Conservation (phyloP, 2,113 vertebrate genomes). For the Neogale vison region DNA sequence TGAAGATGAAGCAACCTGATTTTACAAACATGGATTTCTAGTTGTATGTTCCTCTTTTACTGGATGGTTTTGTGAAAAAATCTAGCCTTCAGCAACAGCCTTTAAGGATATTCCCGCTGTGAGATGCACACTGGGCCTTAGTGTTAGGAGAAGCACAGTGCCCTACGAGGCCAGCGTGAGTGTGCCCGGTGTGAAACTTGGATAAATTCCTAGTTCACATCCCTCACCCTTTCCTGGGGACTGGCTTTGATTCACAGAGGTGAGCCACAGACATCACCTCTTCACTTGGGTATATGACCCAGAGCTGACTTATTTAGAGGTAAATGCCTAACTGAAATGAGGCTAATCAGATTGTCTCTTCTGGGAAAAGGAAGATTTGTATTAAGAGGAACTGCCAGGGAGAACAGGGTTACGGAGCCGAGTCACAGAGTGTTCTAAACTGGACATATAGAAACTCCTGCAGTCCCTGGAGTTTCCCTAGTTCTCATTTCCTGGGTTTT, state of each 20-base stretch:
- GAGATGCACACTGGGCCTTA: background rate
- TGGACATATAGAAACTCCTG: background rate
- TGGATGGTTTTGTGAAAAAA: background rate
- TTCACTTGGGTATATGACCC: background rate
- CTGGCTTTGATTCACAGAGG: background rate
- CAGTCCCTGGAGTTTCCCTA: background rate
- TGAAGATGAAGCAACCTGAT: background rate
- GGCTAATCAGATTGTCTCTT: background rate
- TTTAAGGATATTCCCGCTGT: background rate
- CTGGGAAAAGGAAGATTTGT: background rate
- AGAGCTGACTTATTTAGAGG: background rate
- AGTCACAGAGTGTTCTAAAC: background rate
- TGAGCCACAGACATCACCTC: background rate
- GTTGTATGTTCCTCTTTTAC: background rate
- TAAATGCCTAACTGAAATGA: background rate
- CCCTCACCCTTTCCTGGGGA: background rate
- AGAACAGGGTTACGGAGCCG: background rate
- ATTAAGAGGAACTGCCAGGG: background rate
- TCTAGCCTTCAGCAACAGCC: background rate
- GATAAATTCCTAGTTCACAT: background rate
- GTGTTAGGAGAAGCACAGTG: background rate
- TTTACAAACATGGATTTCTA: background rate
- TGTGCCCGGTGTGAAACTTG: rapidly evolving
- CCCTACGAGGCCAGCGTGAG: background rate
- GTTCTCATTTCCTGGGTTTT: background rate